A percentile compares a stretch with the other conserved stretches of the same genome.
phyloP scores from a whole-genome alignment of 2,113 vertebrate genomes.

The Poicephalus gulielmi region DNA sequence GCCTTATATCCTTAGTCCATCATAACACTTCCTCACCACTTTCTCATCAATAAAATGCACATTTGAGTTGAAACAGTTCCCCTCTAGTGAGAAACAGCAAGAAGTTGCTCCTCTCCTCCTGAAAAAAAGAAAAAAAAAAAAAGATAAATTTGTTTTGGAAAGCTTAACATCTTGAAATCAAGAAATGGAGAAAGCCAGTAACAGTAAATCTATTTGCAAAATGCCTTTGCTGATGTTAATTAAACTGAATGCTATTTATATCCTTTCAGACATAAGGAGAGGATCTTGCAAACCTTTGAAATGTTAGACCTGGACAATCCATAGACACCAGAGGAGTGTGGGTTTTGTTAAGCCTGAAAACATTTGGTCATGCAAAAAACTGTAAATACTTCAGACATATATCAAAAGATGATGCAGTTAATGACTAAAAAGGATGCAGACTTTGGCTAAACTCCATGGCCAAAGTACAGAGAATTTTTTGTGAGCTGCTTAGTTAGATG shows the following conservation, averaged over 20 bases:
- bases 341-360: constrained; percentile 13
- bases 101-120: background rate
- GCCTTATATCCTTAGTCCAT: background rate
- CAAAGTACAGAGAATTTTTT: background rate
- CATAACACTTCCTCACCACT: background rate
- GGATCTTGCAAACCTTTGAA: constrained; percentile 26
- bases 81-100: background rate
- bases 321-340: background rate
- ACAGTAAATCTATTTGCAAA: background rate
- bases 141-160: background rate
- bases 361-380: constrained; percentile 14
- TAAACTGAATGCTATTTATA: constrained; percentile 9
- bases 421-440: background rate
- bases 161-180: constrained; percentile 1
- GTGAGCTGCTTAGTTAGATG: background rate
- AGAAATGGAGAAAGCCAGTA: background rate
- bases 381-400: background rate
- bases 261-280: background rate
- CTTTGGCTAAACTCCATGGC: background rate
- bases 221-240: background rate
- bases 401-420: background rate
- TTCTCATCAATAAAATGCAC: background rate
- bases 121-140: background rate
- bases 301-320: background rate
- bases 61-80: background rate